These are phyloP conservation scores for Anguilla obscura DNA, from an alignment of 2,797 vertebrate species.

Conservation along the genomic window DNA sequence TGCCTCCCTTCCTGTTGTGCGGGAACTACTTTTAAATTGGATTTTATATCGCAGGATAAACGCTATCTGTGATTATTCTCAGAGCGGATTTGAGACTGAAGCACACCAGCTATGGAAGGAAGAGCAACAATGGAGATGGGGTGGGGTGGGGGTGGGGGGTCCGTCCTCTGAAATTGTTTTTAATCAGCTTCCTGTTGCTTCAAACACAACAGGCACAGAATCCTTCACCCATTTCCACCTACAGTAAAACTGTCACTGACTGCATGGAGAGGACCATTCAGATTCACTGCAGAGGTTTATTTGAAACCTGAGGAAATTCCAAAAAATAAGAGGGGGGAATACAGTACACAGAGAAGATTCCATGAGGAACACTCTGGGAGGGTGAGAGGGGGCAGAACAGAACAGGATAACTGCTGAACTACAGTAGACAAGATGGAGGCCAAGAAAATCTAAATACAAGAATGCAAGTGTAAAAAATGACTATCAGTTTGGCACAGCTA, in stretches of 20 bases:
- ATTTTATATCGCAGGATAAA: not conserved
- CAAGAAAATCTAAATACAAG: not conserved
- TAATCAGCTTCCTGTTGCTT: conserved; percentile 16
- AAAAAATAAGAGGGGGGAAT: not conserved
- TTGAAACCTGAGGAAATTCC: conserved; percentile 1
- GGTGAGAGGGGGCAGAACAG: not conserved
- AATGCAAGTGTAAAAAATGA: not conserved
- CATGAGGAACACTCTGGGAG: not conserved
- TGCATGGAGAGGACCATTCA: not conserved
- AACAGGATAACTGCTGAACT: not conserved
- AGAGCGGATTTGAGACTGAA: not conserved
- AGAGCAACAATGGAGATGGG: not conserved
- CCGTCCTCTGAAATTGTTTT: conserved; percentile 8
- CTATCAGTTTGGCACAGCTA: not conserved
- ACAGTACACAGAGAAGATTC: not conserved
- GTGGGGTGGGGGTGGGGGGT: not conserved
- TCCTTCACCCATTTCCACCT: not conserved
- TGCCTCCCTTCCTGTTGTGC: conserved; percentile 15
- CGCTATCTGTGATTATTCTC: not conserved
- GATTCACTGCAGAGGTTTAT: not conserved
- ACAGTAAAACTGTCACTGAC: not conserved
- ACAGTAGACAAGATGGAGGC: not conserved
- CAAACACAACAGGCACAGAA: not conserved
- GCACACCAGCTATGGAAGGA: not conserved
- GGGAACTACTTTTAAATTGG: not conserved